A percentile compares a stretch with the other conserved stretches of the same genome.
phyloP scores from a whole-genome alignment of 1,140 invertebrate species.

The Drosophila pseudoananassae region DNA sequence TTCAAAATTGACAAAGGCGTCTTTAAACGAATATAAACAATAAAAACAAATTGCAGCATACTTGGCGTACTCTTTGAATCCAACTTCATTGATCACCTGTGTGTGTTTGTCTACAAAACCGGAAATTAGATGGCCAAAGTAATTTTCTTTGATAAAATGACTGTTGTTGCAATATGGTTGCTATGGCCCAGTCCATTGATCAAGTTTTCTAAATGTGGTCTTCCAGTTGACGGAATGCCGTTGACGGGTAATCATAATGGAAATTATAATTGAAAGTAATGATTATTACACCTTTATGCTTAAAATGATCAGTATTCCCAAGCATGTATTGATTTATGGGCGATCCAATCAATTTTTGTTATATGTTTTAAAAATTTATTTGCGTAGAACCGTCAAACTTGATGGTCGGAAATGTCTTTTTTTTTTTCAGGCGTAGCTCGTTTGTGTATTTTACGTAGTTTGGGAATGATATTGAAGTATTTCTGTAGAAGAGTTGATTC shows the following conservation, averaged over 20 bases:
- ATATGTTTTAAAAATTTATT: not conserved
- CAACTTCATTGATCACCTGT: not conserved
- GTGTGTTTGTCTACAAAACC: constrained; percentile 1
- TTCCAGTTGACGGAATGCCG: constrained; percentile 8
- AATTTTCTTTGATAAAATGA: constrained; percentile 13
- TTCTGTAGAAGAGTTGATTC: not conserved
- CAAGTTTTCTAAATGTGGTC: constrained; percentile 13
- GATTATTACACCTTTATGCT: not conserved
- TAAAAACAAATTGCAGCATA: not conserved
- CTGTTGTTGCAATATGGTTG: not conserved
- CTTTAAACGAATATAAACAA: not conserved
- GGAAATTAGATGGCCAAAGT: constrained; percentile 10
- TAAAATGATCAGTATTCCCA: not conserved
- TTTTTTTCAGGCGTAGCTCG: not conserved
- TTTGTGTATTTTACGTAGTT: not conserved
- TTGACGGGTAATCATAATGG: not conserved
- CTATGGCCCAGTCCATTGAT: constrained; percentile 2
- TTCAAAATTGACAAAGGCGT: not conserved
- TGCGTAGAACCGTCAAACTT: not conserved
- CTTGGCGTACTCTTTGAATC: not conserved
- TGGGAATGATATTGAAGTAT: not conserved
- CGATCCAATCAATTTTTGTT: constrained; percentile 5
- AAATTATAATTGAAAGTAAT: constrained; percentile 13
- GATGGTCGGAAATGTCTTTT: not conserved
- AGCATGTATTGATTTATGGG: constrained; percentile 1